Conservation (phyloP, 2,888 invertebrate species). For the Teinopalpus imperialis region DNA sequence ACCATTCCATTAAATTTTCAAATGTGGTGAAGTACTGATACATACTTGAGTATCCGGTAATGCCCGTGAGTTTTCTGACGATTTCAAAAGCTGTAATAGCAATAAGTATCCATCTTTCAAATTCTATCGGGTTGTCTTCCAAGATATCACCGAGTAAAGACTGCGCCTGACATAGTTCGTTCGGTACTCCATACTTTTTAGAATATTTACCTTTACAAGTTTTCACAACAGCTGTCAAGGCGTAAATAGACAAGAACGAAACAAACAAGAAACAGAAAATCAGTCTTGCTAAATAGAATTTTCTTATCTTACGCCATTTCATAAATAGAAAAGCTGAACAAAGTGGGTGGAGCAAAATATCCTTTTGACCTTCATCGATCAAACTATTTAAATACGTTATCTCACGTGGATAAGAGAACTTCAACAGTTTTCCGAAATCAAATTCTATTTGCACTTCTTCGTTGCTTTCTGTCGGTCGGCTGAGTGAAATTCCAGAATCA, state of each 20-base stretch:
- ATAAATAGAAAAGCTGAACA: slow-evolving; percentile 94
- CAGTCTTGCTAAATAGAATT: slow-evolving; percentile 91
- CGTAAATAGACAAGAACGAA: slow-evolving; percentile 89
- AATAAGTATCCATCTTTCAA: slow-evolving; percentile 90
- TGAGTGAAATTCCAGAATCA: slow-evolving; percentile 89
- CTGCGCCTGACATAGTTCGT: slow-evolving; percentile 88
- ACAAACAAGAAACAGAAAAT: slow-evolving; percentile 91
- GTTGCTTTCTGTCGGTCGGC: slow-evolving; percentile 87
- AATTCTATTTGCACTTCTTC: slow-evolving; percentile 91
- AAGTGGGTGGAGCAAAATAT: slow-evolving; percentile 91
- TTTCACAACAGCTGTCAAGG: slow-evolving; percentile 89
- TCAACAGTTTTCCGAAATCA: slow-evolving; percentile 90
- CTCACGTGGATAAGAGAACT: slow-evolving; percentile 92
- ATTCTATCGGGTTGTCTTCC: slow-evolving; percentile 88
- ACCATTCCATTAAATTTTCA: slow-evolving; percentile 94
- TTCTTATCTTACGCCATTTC: slow-evolving; percentile 94
- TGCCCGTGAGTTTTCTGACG: slow-evolving; percentile 88
- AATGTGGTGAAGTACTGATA: slow-evolving; percentile 90
- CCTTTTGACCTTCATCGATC: slow-evolving; percentile 94
- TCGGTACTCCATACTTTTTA: slow-evolving; percentile 79
- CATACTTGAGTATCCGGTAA: slow-evolving; percentile 89
- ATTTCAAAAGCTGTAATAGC: slow-evolving; percentile 90
- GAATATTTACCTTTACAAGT: slow-evolving; percentile 81
- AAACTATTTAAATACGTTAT: slow-evolving; percentile 93
- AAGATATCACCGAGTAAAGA: slow-evolving; percentile 88